Evolutionary conservation across 2,888 invertebrate species (phyloP), one percentile per base, ranked within the genome.

Genomic region (Tipula confusa): DNA sequence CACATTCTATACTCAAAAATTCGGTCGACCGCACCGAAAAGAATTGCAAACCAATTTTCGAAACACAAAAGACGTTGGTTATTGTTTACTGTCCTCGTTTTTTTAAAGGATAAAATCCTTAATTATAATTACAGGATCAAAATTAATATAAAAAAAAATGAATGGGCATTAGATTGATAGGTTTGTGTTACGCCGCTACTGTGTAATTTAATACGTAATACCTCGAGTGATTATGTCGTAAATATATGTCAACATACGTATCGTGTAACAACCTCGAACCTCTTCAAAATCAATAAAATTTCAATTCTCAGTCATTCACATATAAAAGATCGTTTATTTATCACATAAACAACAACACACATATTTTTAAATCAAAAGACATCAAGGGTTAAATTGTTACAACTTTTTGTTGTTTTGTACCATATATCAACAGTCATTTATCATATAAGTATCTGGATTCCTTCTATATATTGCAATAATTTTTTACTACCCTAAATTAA

Each of bases 131-230:
- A 64, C 15, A 43, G 82, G 33, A 33, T 82, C 33, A n/a, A 81
- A 15, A 31, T 81, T 31, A 81, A 79, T 79, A 79, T n/a, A 79
- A 79, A 18, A 24, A 79, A 18, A 24, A 79, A 79, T 24, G 28
- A 6, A 79, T 81, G 29, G 28, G 80, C n/a, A 18, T 31, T 81
- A 2, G 31, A 81, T 31, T 81, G 29, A 33, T 31, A 18, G 82
- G 82, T 29, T 82, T 82, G 82, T 24, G 64, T 64, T 64, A 24
- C 64, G 64, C 64, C 64, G 64, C 64, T 24, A 64, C 64, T 64
- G 24, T 24, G 43, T 4, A 15, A 43, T 24, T 6, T 4, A n/a
- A 64, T 9, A n/a, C 43, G n/a, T n/a, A 43, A 3, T 64, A 33
- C 33, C 33, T 33, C 33, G 33, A n/a, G n/a, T 33, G 33, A 33